Conservation (phyloP, 2,797 vertebrate genomes). For the Muraenolepis orangiensis region DNA sequence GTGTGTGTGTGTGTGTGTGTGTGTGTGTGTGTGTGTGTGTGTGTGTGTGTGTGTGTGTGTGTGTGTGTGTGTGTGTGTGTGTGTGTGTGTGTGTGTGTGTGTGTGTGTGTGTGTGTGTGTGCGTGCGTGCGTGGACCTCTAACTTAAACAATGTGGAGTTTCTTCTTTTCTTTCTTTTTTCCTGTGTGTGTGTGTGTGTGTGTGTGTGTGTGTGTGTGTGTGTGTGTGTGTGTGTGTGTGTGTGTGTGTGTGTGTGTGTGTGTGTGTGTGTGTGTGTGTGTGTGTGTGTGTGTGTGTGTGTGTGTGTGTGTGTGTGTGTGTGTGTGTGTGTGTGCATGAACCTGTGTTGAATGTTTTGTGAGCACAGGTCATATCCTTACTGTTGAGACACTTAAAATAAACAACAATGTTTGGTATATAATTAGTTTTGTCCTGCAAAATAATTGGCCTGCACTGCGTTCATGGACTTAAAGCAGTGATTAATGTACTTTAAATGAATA, state of each 20-base stretch:
- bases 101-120: conserved; percentile 44
- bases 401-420: conserved; percentile 39
- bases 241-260: not conserved
- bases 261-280: conserved; percentile 9
- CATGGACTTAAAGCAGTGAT: conserved; percentile 46
- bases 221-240: conserved; percentile 10
- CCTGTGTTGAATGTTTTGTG: conserved; percentile 44
- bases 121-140: conserved; percentile 30
- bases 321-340: conserved; percentile 10
- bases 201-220: not conserved
- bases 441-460: conserved; percentile 31
- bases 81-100: conserved; percentile 41
- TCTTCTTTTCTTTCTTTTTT: conserved; percentile 34
- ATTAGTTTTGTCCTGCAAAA: conserved; percentile 50
- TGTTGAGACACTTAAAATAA: conserved; percentile 52
- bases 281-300: not conserved
- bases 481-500: conserved; percentile 39
- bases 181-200: conserved; percentile 16
- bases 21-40: conserved; percentile 39
- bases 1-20: conserved; percentile 42
- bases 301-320: not conserved
- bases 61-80: conserved; percentile 38
- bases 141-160: conserved; percentile 44
- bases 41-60: conserved; percentile 43
- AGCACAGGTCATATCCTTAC: conserved; percentile 52